A percentile compares a stretch with the other conserved stretches of the same genome.
Evolutionary conservation across 2,888 invertebrate species (phyloP).

Genomic region (Iphiclides podalirius): DNA sequence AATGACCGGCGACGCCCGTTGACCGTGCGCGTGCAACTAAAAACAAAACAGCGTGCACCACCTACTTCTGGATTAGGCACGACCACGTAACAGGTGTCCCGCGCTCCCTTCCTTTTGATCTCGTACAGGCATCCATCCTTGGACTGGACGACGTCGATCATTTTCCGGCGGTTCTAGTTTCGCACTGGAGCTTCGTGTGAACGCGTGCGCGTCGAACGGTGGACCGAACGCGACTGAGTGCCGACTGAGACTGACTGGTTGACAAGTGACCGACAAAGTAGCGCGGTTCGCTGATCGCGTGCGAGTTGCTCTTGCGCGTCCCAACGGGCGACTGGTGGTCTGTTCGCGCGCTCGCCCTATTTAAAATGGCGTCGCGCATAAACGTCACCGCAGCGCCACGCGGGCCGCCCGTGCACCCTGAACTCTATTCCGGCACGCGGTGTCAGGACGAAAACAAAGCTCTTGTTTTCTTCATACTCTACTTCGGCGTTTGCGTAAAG

Average conservation of each 20-base stretch:
- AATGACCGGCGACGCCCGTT: background rate
- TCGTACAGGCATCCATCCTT: conserved; percentile 82
- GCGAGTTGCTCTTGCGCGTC: conserved; percentile 52
- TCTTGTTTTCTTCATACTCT: conserved; percentile 49
- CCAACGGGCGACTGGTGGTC: conserved; percentile 82
- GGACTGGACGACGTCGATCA: conserved; percentile 71
- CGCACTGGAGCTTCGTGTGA: conserved; percentile 43
- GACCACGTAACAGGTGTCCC: conserved; percentile 84
- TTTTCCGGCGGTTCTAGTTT: conserved; percentile 39
- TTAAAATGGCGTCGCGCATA: conserved; percentile 73
- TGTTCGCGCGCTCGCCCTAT: conserved; percentile 75
- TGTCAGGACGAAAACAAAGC: conserved; percentile 54
- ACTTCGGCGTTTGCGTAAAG: conserved; percentile 19
- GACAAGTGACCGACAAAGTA: background rate
- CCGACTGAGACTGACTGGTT: conserved; percentile 24
- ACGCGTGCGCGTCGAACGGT: conserved; percentile 46
- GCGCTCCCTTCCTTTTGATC: conserved; percentile 83
- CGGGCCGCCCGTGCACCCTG: conserved; percentile 68
- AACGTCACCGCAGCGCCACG: conserved; percentile 57
- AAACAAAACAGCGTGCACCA: conserved; percentile 29
- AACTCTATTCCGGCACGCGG: conserved; percentile 52
- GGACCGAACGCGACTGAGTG: conserved; percentile 47
- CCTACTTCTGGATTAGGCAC: conserved; percentile 84
- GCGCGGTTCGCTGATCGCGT: conserved; percentile 22
- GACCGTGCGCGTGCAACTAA: no score